Evolutionary conservation across 2,113 vertebrate genomes (phyloP).

Genomic region (Hipposideros armiger): DNA sequence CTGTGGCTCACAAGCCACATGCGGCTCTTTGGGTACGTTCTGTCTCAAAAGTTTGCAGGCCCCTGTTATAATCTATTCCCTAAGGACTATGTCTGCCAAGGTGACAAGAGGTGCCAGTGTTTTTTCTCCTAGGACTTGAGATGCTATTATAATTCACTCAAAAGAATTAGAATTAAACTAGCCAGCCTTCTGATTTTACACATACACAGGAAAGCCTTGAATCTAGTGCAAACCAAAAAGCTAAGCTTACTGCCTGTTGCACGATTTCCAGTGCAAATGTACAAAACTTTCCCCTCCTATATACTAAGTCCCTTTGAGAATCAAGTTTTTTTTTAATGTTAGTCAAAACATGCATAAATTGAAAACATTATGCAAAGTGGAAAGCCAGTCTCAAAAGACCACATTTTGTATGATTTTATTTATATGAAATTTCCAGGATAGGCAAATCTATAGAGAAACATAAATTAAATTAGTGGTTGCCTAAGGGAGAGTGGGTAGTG

Average conservation of each 20-base stretch:
- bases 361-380: background rate
- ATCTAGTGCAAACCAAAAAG: background rate
- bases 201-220: background rate
- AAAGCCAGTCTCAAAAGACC: conserved; percentile 12
- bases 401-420: background rate
- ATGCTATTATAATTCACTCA: background rate
- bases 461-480: background rate
- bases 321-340: background rate
- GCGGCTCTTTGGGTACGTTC: no score
- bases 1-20: no score
- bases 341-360: background rate
- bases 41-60: no score
- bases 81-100: background rate
- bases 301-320: background rate
- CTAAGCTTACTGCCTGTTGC: background rate
- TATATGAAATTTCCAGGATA: background rate
- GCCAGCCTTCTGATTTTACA: background rate
- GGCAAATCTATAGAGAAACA: background rate
- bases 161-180: conserved; percentile 18
- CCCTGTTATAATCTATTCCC: background rate
- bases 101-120: background rate
- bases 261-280: background rate
- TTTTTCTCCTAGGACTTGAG: background rate
- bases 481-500: background rate
- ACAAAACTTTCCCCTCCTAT: background rate